These are phyloP conservation scores for Holothuria leucospilota DNA, from an alignment of 53 echinoderm and acorn worm species.

Conservation along the genomic window DNA sequence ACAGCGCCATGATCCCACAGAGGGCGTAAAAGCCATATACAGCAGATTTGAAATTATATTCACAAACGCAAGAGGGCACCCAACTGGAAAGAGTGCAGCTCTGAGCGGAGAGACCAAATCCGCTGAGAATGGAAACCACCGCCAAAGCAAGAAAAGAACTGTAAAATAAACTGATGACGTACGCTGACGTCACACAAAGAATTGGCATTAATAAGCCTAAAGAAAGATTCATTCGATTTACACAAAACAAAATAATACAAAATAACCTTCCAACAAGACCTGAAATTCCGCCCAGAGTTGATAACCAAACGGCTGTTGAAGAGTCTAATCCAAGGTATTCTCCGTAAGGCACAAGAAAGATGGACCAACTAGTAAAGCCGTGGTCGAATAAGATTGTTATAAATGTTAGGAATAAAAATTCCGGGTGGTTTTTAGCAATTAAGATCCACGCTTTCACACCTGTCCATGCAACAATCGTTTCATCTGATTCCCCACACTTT, in stretches of 20 bases:
- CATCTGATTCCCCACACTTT: too few species aligned
- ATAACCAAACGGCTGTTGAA: slow-evolving; percentile 22
- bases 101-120: slow-evolving; percentile 10
- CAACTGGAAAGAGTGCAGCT: neutral
- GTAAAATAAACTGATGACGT: neutral
- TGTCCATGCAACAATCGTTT: too few species aligned
- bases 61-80: neutral
- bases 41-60: slow-evolving; percentile 2
- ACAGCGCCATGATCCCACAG: neutral
- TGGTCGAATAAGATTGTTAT: neutral
- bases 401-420: neutral
- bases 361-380: slow-evolving; percentile 11
- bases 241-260: neutral
- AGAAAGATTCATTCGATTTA: neutral
- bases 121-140: neutral
- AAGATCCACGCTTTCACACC: neutral
- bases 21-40: neutral
- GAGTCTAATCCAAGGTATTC: slow-evolving; percentile 35
- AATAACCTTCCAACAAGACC: neutral
- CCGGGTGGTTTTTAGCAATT: neutral
- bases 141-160: neutral
- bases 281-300: slow-evolving; percentile 10
- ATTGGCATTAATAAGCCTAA: neutral
- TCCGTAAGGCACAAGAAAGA: slow-evolving; percentile 38
- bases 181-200: neutral